Evolutionary conservation across 2,797 vertebrate species (phyloP), one percentile per base, ranked within the genome.

Genomic region (Echiichthys vipera): DNA sequence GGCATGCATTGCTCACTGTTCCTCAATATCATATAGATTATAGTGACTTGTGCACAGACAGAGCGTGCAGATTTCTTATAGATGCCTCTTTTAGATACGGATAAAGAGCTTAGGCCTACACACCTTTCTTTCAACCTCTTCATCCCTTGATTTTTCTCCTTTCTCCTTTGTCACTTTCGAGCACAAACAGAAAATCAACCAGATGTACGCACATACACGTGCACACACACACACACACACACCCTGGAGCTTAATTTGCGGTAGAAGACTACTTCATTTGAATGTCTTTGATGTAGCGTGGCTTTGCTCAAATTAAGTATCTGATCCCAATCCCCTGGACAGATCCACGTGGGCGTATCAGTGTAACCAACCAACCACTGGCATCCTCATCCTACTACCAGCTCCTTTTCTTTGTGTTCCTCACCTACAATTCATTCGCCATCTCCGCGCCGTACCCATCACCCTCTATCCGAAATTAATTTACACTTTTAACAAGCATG

Each of bases 401-500:
- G 72, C 69, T 71, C 63, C 74, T 51, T 72, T 67, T 56, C 66
- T 82, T 84, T 85, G 56, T 82, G 72, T 75, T 80, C 56, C 50
- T 78, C 65, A 72, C 80, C 76, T 84, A 63, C 78, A 55, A 39
- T 55, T 57, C 64, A 25, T 32, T 45, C 18, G 20, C 37, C 55
- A 39, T 47, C 37, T 39, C 57, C 39, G 57, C 30, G 64, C 56
- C 71, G 15, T 42, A 58, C 62, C 54, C 49, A 49, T 74, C 72
- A 53, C 58, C 71, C 57, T 75, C 59, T 29, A 64, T 64, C 56
- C 42, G 65, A 74, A 58, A 88, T 92, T 93, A 67, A 93, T 94
- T 94, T 93, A 90, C 84, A 89, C 71, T 94, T 94, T 93, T 92
- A 93, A 92, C 90, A 89, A 91, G 91, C 82, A 65, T 79, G 85